Conservation (phyloP, 2,888 invertebrate species). For the Nesidiocoris tenuis region DNA sequence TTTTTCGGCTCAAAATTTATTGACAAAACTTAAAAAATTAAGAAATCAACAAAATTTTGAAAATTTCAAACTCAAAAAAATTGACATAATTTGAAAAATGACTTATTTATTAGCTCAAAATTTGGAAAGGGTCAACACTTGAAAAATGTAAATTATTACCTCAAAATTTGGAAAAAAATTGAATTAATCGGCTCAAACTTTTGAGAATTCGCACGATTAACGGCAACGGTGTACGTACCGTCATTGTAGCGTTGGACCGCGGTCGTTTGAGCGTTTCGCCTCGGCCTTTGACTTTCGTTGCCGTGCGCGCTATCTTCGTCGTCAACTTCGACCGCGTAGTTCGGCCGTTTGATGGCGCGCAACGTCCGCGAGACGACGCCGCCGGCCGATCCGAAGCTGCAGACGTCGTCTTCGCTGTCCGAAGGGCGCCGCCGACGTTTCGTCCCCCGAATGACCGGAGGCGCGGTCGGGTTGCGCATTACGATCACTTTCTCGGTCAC, state of each 20-base stretch:
- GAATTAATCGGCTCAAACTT: no score
- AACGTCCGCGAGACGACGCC: not conserved
- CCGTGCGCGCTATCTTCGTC: not conserved
- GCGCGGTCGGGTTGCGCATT: constrained; percentile 19
- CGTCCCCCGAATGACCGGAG: constrained; percentile 13
- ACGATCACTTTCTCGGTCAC: constrained; percentile 32
- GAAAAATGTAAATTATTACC: no score
- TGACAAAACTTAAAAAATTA: constrained; percentile 2
- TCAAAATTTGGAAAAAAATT: no score
- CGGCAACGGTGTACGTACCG: constrained; percentile 1
- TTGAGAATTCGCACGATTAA: no score
- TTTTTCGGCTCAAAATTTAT: no score
- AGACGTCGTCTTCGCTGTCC: constrained; percentile 9
- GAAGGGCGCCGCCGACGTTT: constrained; percentile 19
- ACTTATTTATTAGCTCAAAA: no score
- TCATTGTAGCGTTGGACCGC: constrained; percentile 4
- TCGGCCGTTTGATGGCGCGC: constrained; percentile 22
- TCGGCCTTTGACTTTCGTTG: constrained; percentile 16
- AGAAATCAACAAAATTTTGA: no score
- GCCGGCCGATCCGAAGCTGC: not conserved
- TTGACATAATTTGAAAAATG: no score
- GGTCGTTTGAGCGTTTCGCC: not conserved
- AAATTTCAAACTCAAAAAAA: no score
- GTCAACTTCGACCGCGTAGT: constrained; percentile 14
- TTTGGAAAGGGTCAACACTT: no score